Evolutionary conservation across 64 coral and sea anemone genomes (phyloP).

Genomic region (Montipora foliosa): DNA sequence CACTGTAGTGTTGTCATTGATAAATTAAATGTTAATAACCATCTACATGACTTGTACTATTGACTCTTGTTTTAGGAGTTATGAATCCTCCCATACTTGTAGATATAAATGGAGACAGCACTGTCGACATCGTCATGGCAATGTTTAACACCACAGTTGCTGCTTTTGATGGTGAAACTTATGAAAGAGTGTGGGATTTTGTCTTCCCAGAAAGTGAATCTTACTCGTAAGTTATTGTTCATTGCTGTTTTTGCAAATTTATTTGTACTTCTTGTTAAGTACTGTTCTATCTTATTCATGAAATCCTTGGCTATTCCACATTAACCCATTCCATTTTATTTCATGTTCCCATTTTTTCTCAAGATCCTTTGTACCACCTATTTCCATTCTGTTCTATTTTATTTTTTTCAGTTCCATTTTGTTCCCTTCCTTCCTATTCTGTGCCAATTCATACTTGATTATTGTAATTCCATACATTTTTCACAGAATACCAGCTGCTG

Average conservation of each 20-base stretch:
- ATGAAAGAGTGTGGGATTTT: slow-evolving; percentile 80
- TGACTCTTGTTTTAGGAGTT: slow-evolving; percentile 58
- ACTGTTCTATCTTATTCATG: too few relatives aligned
- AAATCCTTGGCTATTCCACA: too few relatives aligned
- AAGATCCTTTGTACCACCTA: too few relatives aligned
- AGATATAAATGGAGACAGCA: slow-evolving; percentile 93
- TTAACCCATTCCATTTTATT: too few relatives aligned
- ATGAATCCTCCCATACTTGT: slow-evolving; percentile 96
- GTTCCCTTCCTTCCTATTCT: neutral
- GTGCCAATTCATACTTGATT: too few relatives aligned
- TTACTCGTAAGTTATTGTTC: slow-evolving; percentile 78
- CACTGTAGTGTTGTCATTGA: too few relatives aligned
- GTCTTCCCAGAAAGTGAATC: slow-evolving; percentile 90
- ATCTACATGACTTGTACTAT: neutral
- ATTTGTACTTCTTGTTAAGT: neutral
- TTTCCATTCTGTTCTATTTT: too few relatives aligned
- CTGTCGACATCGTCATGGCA: slow-evolving; percentile 95
- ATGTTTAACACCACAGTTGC: slow-evolving; percentile 94
- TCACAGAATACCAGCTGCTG: slow-evolving; percentile 84
- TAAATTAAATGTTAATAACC: too few relatives aligned
- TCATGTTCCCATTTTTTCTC: too few relatives aligned
- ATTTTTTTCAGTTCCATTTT: neutral
- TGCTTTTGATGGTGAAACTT: slow-evolving; percentile 96
- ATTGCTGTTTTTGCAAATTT: neutral
- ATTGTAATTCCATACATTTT: neutral